Conservation (phyloP, 2,888 invertebrate genomes). For the Campoplex capitator region DNA sequence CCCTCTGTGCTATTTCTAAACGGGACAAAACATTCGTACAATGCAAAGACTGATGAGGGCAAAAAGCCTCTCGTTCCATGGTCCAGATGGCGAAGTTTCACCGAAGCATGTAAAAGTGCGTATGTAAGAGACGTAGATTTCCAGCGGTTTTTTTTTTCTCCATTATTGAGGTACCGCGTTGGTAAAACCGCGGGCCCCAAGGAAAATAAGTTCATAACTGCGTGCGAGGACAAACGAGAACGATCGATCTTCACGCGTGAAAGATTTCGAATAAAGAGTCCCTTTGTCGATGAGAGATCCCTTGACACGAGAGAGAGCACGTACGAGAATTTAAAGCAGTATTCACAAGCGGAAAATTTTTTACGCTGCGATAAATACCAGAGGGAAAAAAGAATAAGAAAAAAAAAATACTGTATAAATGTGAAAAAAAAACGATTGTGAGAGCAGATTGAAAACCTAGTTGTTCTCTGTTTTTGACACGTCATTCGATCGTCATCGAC, state of each 20-base stretch:
- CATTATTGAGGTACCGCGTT: slow-evolving; percentile 27
- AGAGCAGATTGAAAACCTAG: neutral
- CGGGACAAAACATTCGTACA: slow-evolving; percentile 8
- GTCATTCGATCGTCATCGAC: slow-evolving; percentile 47
- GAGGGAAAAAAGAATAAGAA: neutral
- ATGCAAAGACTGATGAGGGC: neutral
- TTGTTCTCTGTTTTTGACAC: neutral
- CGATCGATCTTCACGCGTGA: slow-evolving; percentile 59
- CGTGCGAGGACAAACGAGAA: slow-evolving; percentile 41
- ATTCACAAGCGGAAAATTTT: slow-evolving; percentile 31
- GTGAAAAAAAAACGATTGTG: neutral
- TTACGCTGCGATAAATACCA: slow-evolving; percentile 10
- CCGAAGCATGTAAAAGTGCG: slow-evolving; percentile 26
- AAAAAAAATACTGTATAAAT: neutral
- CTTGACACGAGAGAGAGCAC: slow-evolving; percentile 26
- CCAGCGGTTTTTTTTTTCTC: slow-evolving; percentile 38
- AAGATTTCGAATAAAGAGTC: slow-evolving; percentile 29
- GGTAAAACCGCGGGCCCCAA: slow-evolving; percentile 2
- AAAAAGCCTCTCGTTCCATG: slow-evolving; percentile 16
- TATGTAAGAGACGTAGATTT: slow-evolving; percentile 20
- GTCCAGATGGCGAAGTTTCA: slow-evolving; percentile 28
- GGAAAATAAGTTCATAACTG: slow-evolving; percentile 39
- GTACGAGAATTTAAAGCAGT: slow-evolving; percentile 46
- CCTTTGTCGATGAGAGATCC: slow-evolving; percentile 41
- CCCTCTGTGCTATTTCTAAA: slow-evolving; percentile 1